Evolutionary conservation across 2,888 invertebrate genomes (phyloP).

Genomic region (Lydus trimaculatus): DNA sequence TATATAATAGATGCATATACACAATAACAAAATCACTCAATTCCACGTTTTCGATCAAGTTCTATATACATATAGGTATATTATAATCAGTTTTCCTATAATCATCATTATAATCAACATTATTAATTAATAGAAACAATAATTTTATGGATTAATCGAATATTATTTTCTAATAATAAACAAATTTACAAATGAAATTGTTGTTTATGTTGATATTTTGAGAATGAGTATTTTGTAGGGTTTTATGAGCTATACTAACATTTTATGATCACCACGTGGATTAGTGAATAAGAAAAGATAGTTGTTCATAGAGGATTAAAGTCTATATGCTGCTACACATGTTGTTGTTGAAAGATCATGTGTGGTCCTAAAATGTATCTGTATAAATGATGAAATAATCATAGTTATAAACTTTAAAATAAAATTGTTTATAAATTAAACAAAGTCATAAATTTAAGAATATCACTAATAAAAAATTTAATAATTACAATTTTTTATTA

Average conservation of each 20-base stretch:
- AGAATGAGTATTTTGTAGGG: conserved; percentile 22
- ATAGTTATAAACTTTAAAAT: conserved; percentile 3
- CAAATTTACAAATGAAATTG: conserved; percentile 9
- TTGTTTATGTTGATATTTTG: conserved; percentile 9
- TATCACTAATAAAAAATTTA: not conserved
- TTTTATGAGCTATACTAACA: conserved; percentile 24
- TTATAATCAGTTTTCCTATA: conserved; percentile 24
- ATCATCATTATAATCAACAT: not conserved
- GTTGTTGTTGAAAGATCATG: not conserved
- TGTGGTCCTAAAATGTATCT: not conserved
- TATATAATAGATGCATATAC: conserved; percentile 49
- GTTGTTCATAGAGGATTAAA: not conserved
- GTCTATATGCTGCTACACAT: not conserved
- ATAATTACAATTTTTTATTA: no score
- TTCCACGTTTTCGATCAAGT: conserved; percentile 33
- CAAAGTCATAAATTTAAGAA: not conserved
- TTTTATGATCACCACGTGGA: conserved; percentile 32
- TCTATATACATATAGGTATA: conserved; percentile 13
- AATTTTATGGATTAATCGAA: not conserved
- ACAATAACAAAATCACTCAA: conserved; percentile 34
- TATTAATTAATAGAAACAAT: not conserved
- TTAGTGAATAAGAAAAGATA: conserved; percentile 14
- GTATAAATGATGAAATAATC: conserved; percentile 2
- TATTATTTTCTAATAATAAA: not conserved
- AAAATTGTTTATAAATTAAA: conserved; percentile 7